Evolutionary conservation across 2,797 vertebrate species (phyloP), one percentile per base, ranked within the genome.

Genomic region (Champsocephalus gunnari): DNA sequence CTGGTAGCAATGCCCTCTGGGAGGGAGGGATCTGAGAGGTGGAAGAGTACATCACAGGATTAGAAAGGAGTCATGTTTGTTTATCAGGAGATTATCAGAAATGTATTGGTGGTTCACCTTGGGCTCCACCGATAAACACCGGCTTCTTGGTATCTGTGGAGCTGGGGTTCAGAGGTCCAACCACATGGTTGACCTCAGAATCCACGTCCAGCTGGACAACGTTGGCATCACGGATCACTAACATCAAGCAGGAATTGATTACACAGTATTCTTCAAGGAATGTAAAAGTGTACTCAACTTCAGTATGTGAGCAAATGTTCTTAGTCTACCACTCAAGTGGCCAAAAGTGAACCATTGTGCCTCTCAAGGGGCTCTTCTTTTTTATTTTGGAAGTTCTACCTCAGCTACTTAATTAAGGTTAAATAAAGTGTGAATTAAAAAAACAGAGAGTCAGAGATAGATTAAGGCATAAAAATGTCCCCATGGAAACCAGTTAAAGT

Each of bases 151-250:
- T 91, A 50, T 94, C 94, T 21, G 64, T 82, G 77, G 94, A 73
- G 44, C 77, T 92, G 68, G 93, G 90, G 78, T 94, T 95, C 66
- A 96, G 77, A 0, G 95, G 95, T 57, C 96, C 97, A 64, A 97
- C 95, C 9, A 97, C 96, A 16, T 96, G 96, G 81, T 95, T 96
- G 75, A 98, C 96, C 90, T 98, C 96, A 44, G 96, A 98, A 84
- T 99, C 97, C 59, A 99, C 97, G 17, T 97, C 96, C 87, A 99
- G 84, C 88, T 97, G 97, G 69, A 99, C 93, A 47, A 96, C 94
- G 3, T 96, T 97, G 45, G 93, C 92, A 3, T 97, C 95, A 87
- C 96, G 94, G 82, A 97, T 99, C 75, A 99, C 98, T 99, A 81
- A 19, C 48, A 57, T 43, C 13, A 68, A n/a, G 2, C 32, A 78